A percentile compares a stretch with the other conserved stretches of the same genome.
Evolutionary conservation across 2,113 vertebrate species (phyloP).

Genomic region (Cavia porcellus): DNA sequence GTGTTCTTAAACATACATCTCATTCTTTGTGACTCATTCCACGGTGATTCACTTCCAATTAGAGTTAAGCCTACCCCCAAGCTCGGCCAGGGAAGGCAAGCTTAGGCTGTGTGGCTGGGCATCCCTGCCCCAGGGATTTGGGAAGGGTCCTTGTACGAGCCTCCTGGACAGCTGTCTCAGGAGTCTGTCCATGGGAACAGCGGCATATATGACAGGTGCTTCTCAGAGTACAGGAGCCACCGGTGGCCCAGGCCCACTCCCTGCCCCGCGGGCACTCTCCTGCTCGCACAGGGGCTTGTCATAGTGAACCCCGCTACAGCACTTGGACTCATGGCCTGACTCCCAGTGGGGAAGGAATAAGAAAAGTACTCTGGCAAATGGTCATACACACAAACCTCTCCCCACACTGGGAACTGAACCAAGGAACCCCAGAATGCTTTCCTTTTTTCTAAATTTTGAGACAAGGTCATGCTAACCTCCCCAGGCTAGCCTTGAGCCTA

Average conservation of each 20-base stretch:
- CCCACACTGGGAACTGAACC: not conserved
- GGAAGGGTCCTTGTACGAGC: no score
- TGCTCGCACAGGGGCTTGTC: not conserved
- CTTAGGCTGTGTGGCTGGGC: no score
- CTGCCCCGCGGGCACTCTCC: not conserved
- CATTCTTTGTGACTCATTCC: slow-evolving; percentile 40
- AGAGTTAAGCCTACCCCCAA: not conserved
- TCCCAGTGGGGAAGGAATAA: not conserved
- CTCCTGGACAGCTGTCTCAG: not conserved
- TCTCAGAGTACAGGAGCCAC: not conserved
- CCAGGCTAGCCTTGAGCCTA: not conserved
- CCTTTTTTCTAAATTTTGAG: not conserved
- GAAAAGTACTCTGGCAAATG: not conserved
- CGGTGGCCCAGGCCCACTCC: not conserved
- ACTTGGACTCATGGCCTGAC: not conserved
- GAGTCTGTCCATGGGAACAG: not conserved
- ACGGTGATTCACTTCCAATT: not conserved
- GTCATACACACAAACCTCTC: no score
- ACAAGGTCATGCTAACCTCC: not conserved
- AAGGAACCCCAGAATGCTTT: not conserved
- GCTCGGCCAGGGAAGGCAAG: not conserved
- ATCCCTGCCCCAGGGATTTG: not conserved
- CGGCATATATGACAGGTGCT: not conserved
- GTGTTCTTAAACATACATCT: slow-evolving; percentile 84
- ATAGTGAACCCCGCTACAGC: not conserved